Base-by-base conservation (phyloP, 2,888 invertebrate genomes). In the Drosophila imparisetae region DNA sequence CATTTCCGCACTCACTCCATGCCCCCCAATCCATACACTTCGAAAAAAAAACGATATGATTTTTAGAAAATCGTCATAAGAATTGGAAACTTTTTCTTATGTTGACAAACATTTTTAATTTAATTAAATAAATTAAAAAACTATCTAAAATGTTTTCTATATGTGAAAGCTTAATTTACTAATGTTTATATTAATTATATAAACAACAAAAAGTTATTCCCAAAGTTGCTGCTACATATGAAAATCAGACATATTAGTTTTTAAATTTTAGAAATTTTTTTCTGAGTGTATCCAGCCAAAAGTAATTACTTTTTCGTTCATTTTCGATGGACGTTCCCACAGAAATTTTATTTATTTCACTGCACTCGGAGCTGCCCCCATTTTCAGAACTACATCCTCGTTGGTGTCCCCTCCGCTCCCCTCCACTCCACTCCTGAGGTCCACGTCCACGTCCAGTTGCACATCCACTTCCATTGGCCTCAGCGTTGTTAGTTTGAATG, bases 291-390 rank as follows among this genome's bases (percentile, higher is more conserved):
- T 45, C 54, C 67, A 57, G 72, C 79, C 83, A 72, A 79, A 86
- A 87, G 89, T 87, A 87, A 87, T 87, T 87, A 89, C 87, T 89
- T 87, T 86, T 89, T 80, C 89, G 87, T 88, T 86, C 84, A 87
- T 87, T 87, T 85, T 83, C 80, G 80, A 77, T 85, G 85, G 87
- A 61, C 68, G 71, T 71, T 80, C 80, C 75, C 82, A 81, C 81
- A 76, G 79, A 68, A 77, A 67, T 85, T 77, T 81, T 87, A 85
- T 87, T 85, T 79, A 88, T 86, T 86, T 88, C 88, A 83, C 80
- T 86, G 83, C 79, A 81, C 83, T 75, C 71, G 75, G 67, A 79
- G 82, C 81, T 76, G 69, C 54, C 71, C 68, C 66, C 69, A 57
- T 66, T 69, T 71, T 27, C 63, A 58, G 52, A 24, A 45, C 27